Base-by-base conservation (phyloP, 2,113 vertebrate genomes). In the Rhynchopsitta pachyrhyncha region DNA sequence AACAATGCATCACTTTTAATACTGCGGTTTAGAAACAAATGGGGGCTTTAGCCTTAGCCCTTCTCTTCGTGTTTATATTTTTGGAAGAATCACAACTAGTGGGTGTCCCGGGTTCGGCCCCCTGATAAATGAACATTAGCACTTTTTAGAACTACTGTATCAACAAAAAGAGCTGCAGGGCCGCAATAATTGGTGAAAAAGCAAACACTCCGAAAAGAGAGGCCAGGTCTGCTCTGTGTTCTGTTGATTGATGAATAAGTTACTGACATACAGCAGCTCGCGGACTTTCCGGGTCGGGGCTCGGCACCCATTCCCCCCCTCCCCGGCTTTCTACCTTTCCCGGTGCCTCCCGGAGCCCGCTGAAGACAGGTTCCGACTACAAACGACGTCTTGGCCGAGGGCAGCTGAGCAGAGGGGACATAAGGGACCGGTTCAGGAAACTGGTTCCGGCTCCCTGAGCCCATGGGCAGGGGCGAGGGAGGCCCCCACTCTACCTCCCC, bases 111-210 rank as follows among this genome's bases (percentile, higher is more conserved):
- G 97, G 94, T 97, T 96, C 94, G 97, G 97, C 94, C 98, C 97
- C 98, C 99, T 99, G 99, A 99, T 99, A 99, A 99, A 99, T 99
- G 99, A 98, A 98, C 97, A 98, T 98, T 97, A 98, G 98, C 98
- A 99, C 98, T 98, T 98, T 98, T 98, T 98, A 97, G 98, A 98
- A 98, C 98, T 98, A 96, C 98, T 98, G 98, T 98, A 98, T 99
- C 98, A 99, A 99, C 99, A 99, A 98, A 98, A 95, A 97, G 96
- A 97, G 97, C 97, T 97, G 98, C 98, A 97, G 97, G 96, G 97
- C 98, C 96, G 98, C 98, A 99, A 99, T 99, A 99, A 99, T 99
- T 98, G 98, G 98, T 97, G 98, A 98, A 98, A 99, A 99, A 98
- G 99, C 99, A 99, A 99, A 99, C 99, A 98, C 95, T 97, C 96